Evolutionary conservation across 2,888 invertebrate species (phyloP).

Genomic region (Pammene fasciana): DNA sequence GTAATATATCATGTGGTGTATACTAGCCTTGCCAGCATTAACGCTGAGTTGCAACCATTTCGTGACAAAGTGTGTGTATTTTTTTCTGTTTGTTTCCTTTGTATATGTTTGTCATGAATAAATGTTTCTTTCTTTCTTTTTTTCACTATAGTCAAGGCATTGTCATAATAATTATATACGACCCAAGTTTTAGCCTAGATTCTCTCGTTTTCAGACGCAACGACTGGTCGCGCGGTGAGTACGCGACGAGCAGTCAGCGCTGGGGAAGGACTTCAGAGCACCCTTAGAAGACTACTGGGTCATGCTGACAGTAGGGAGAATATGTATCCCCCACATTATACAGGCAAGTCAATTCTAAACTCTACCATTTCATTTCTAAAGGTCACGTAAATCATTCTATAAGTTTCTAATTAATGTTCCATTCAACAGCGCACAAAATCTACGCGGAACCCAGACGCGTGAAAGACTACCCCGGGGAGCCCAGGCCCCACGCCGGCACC

Average conservation of each 20-base stretch:
- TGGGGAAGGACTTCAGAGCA: conserved; percentile 87
- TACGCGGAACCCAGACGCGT: conserved; percentile 67
- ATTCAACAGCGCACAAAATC: conserved; percentile 69
- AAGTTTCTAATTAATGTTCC: too few species aligned
- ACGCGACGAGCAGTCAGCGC: conserved; percentile 77
- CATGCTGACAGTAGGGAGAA: conserved; percentile 89
- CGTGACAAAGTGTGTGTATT: too few species aligned
- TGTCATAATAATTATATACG: too few species aligned
- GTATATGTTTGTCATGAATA: too few species aligned
- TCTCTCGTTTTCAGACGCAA: conserved; percentile 65
- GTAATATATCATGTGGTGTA: too few species aligned
- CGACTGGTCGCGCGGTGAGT: conserved; percentile 60
- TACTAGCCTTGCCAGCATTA: too few species aligned
- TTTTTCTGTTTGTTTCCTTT: too few species aligned
- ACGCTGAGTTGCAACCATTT: too few species aligned
- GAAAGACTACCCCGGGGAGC: conserved; percentile 70
- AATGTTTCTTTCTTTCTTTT: too few species aligned
- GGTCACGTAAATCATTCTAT: too few species aligned
- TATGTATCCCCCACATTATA: conserved; percentile 81
- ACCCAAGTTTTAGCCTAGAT: neutral
- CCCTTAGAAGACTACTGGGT: conserved; percentile 89
- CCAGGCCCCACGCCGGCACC: conserved; percentile 69
- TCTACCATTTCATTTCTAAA: too few species aligned
- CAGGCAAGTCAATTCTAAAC: conserved; percentile 56
- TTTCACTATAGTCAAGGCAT: too few species aligned